A percentile compares a stretch with the other conserved stretches of the same genome.
These are phyloP conservation scores for Stenopsyche tienmushanensis DNA, from an alignment of 1,140 invertebrate species.

Conservation along the genomic window DNA sequence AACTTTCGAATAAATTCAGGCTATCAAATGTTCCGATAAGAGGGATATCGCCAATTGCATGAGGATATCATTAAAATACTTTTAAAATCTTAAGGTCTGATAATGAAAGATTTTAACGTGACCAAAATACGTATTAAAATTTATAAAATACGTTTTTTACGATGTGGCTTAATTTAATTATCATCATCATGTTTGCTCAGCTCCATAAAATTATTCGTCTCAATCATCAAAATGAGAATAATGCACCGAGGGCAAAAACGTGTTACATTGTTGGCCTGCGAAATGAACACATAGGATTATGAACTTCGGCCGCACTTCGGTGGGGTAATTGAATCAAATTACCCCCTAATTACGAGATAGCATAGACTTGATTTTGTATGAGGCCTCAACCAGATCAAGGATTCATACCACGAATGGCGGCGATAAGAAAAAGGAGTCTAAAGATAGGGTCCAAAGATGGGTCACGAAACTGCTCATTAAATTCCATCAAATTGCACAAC, in stretches of 20 bases:
- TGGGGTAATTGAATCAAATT: conserved; percentile 21
- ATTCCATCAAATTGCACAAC: neutral
- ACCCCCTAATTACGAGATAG: conserved; percentile 4
- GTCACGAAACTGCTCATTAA: neutral
- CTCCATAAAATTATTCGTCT: neutral
- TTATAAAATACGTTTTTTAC: neutral
- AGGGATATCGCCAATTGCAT: too few relatives aligned
- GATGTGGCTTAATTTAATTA: neutral
- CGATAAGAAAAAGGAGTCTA: neutral
- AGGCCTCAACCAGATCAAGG: too few relatives aligned
- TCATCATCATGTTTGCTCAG: neutral
- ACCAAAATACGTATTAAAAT: too few relatives aligned
- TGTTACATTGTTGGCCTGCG: too few relatives aligned
- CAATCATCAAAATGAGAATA: neutral
- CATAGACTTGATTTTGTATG: neutral
- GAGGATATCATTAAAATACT: too few relatives aligned
- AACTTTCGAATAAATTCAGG: too few relatives aligned
- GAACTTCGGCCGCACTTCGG: neutral
- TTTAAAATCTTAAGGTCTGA: too few relatives aligned
- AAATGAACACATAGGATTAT: neutral
- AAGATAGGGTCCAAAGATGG: neutral
- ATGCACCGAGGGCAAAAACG: too few relatives aligned
- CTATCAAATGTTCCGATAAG: too few relatives aligned
- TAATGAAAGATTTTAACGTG: too few relatives aligned
- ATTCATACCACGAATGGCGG: too few relatives aligned